Evolutionary conservation across 2,113 vertebrate species (phyloP).

Genomic region (Neolamprologus devosi): DNA sequence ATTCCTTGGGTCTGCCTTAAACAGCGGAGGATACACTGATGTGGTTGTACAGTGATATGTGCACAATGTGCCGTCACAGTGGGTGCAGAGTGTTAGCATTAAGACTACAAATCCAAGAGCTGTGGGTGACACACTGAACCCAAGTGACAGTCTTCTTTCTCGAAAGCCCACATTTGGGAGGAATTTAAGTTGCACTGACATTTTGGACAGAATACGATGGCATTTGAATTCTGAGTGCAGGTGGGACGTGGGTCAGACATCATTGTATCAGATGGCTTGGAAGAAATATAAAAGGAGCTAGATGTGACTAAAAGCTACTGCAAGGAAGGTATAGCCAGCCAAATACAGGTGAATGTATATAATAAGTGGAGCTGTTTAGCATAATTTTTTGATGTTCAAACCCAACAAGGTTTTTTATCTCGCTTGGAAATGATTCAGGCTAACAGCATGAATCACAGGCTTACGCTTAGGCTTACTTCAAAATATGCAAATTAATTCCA

Average conservation of each 20-base stretch:
- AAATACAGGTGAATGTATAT: background rate
- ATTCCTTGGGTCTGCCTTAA: background rate
- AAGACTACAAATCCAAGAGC: background rate
- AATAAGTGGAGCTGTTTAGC: background rate
- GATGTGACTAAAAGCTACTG: background rate
- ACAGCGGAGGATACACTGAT: background rate
- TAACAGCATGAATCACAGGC: background rate
- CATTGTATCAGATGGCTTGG: background rate
- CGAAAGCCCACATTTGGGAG: background rate
- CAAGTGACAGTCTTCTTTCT: conserved; percentile 13
- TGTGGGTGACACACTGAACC: background rate
- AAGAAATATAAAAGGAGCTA: background rate
- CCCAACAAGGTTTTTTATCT: background rate
- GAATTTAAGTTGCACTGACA: conserved; percentile 48
- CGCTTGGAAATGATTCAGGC: background rate
- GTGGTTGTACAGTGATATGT: background rate
- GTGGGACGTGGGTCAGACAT: conserved; percentile 1
- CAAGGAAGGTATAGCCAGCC: background rate
- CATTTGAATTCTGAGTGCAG: conserved; percentile 45
- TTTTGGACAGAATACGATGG: conserved; percentile 53
- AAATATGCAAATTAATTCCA: conserved; percentile 2
- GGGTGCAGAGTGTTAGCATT: background rate
- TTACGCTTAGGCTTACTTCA: background rate
- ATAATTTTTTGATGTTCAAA: background rate
- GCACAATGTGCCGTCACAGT: background rate